Conservation (phyloP, 1,140 invertebrate species). For the Phymorhynchus buccinoides region DNA sequence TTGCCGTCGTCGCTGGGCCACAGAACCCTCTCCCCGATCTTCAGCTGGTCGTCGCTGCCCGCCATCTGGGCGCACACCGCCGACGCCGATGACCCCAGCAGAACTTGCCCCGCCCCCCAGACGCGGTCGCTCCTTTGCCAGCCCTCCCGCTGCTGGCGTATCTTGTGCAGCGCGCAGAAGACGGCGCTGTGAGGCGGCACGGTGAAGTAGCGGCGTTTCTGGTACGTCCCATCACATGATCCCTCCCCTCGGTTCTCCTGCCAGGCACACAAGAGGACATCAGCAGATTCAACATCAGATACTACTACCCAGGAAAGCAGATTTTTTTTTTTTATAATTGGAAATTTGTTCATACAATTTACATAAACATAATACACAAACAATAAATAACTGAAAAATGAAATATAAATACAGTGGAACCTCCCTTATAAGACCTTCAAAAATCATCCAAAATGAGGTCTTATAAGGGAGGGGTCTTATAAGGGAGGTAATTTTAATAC, state of each 20-base stretch:
- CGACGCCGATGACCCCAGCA: too few relatives aligned
- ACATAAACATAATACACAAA: too few relatives aligned
- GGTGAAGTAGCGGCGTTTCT: constrained; percentile 62
- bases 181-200: constrained; percentile 61
- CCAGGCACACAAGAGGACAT: not conserved
- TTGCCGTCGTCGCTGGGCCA: constrained; percentile 77
- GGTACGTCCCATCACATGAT: constrained; percentile 64
- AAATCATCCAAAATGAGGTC: too few relatives aligned
- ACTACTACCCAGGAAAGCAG: too few relatives aligned
- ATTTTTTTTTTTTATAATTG: too few relatives aligned
- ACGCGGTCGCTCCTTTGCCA: constrained; percentile 34
- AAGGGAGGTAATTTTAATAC: too few relatives aligned
- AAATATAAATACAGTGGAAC: too few relatives aligned
- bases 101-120: constrained; percentile 34
- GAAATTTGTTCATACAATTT: too few relatives aligned
- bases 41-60: constrained; percentile 54
- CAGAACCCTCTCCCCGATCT: constrained; percentile 76
- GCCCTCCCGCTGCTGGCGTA: constrained; percentile 50
- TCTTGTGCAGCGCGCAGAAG: constrained; percentile 66
- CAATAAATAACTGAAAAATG: too few relatives aligned
- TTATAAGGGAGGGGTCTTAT: too few relatives aligned
- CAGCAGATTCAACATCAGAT: too few relatives aligned
- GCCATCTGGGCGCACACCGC: constrained; percentile 45
- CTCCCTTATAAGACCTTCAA: too few relatives aligned
- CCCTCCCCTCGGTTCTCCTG: constrained; percentile 59